Evolutionary conservation across 2,797 vertebrate genomes (phyloP).

Genomic region (Champsocephalus esox): DNA sequence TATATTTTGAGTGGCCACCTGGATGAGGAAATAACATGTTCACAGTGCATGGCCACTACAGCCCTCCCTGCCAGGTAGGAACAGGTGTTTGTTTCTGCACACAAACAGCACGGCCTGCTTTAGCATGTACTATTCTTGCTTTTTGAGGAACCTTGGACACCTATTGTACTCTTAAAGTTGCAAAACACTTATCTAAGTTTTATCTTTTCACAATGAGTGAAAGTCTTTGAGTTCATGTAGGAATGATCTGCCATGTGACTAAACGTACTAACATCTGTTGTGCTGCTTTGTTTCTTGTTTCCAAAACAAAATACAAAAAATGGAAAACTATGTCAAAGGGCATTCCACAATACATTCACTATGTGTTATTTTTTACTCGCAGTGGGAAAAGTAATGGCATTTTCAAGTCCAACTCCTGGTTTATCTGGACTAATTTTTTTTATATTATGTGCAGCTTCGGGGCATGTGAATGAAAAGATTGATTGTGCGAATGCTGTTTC

Average conservation of each 20-base stretch:
- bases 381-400: constrained; percentile 64
- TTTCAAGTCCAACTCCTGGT: constrained; percentile 73
- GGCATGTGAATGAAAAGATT: constrained; percentile 81
- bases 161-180: neutral
- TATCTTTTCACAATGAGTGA: neutral
- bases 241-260: constrained; percentile 9
- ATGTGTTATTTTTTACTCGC: constrained; percentile 35
- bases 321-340: constrained; percentile 63
- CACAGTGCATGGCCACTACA: constrained; percentile 73
- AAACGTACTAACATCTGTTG: constrained; percentile 19
- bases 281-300: constrained; percentile 29
- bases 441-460: constrained; percentile 78
- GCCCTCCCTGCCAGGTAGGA: constrained; percentile 71
- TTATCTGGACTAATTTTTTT: constrained; percentile 73
- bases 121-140: neutral
- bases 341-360: constrained; percentile 69
- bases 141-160: neutral
- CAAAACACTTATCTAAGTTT: neutral
- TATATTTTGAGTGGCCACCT: constrained; percentile 81
- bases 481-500: constrained; percentile 78
- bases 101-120: constrained; percentile 22
- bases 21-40: constrained; percentile 83
- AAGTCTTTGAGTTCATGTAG: constrained; percentile 1
- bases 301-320: constrained; percentile 46
- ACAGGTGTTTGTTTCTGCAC: constrained; percentile 73